Conservation (phyloP, 2,888 invertebrate species). For the Xestia rhomboidea region DNA sequence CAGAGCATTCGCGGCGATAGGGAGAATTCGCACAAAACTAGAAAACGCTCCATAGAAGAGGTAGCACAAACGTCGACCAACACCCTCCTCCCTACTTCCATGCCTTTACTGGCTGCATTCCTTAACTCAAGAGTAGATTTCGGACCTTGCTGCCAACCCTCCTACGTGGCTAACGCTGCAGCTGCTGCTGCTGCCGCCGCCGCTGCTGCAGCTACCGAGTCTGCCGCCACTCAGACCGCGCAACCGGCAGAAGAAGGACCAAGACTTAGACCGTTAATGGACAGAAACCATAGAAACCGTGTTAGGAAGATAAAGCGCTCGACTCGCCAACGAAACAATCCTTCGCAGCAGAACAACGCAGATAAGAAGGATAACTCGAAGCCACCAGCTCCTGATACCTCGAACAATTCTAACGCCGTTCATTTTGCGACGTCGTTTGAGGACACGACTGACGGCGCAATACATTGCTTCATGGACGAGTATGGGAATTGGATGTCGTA, state of each 20-base stretch:
- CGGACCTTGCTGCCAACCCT: constrained; percentile 84
- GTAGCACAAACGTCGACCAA: constrained; percentile 92
- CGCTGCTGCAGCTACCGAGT: constrained; percentile 70
- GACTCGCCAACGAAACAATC: constrained; percentile 87
- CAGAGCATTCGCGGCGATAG: constrained; percentile 87
- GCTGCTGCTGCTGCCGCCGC: constrained; percentile 70
- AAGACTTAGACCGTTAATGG: constrained; percentile 86
- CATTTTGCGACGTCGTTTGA: constrained; percentile 95
- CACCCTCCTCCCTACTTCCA: constrained; percentile 92
- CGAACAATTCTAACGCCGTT: constrained; percentile 80
- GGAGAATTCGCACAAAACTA: constrained; percentile 84
- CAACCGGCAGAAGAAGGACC: constrained; percentile 81
- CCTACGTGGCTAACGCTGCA: constrained; percentile 63
- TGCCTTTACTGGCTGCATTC: constrained; percentile 92
- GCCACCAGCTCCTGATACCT: constrained; percentile 74
- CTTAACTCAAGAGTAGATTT: constrained; percentile 91
- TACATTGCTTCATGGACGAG: constrained; percentile 96
- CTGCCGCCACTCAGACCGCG: constrained; percentile 75
- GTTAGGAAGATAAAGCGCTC: constrained; percentile 91
- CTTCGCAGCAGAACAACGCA: constrained; percentile 76
- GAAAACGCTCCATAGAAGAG: constrained; percentile 90
- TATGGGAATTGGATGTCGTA: constrained; percentile 95
- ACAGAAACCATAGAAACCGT: constrained; percentile 87
- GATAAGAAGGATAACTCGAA: constrained; percentile 80
- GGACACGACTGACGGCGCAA: constrained; percentile 95